These are phyloP conservation scores for Xiphias gladius DNA, from an alignment of 2,113 vertebrate species.

Conservation along the genomic window DNA sequence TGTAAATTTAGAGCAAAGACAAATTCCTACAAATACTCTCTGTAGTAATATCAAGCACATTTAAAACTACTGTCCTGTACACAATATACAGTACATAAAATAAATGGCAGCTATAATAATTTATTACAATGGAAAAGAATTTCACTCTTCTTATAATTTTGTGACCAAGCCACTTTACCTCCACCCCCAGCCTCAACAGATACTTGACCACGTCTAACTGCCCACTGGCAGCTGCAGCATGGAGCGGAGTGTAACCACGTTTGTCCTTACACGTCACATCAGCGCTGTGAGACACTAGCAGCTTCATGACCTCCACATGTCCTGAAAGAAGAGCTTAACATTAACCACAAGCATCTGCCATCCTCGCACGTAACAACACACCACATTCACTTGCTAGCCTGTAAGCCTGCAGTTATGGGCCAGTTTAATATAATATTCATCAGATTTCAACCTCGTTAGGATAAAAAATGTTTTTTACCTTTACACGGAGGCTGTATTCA, in stretches of 20 bases:
- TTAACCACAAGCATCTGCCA: slow-evolving; percentile 7
- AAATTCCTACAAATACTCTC: not conserved
- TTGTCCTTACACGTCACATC: slow-evolving; percentile 92
- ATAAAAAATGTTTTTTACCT: not conserved
- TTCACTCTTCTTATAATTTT: not conserved
- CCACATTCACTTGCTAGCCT: not conserved
- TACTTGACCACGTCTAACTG: slow-evolving; percentile 92
- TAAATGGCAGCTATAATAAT: not conserved
- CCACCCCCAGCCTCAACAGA: slow-evolving; percentile 89
- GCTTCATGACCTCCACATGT: slow-evolving; percentile 94
- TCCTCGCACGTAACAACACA: not conserved
- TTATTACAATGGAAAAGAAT: not conserved
- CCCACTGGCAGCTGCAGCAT: slow-evolving; percentile 92
- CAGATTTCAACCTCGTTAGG: not conserved
- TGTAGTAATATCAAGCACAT: not conserved
- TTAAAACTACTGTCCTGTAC: not conserved
- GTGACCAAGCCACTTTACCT: slow-evolving; percentile 82
- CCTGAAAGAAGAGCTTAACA: slow-evolving; percentile 80
- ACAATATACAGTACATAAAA: not conserved
- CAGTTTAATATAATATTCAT: not conserved
- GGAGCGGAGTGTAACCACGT: slow-evolving; percentile 93
- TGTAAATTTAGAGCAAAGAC: not conserved
- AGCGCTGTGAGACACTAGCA: slow-evolving; percentile 89
- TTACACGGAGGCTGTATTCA: not conserved
- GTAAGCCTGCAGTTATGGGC: not conserved